Conservation (phyloP, 2,888 invertebrate genomes). For the Drosophila melanosoma region DNA sequence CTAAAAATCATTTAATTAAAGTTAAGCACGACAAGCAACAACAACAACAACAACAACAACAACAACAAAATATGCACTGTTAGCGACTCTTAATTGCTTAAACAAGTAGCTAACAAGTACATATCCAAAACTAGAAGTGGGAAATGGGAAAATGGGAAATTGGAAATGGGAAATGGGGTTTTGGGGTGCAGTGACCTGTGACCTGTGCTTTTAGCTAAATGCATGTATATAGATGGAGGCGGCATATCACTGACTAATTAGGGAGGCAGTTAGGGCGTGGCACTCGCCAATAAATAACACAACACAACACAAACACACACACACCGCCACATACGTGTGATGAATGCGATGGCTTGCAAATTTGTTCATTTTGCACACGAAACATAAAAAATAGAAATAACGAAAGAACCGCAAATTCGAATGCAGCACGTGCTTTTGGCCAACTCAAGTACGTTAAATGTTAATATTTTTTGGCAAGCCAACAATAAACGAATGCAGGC, state of each 20-base stretch:
- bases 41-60: too few relatives aligned
- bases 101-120: slow-evolving; percentile 75
- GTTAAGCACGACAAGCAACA: slow-evolving; percentile 44
- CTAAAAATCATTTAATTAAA: slow-evolving; percentile 79
- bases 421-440: slow-evolving; percentile 4
- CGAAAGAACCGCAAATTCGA: not conserved
- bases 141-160: not conserved
- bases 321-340: slow-evolving; percentile 7
- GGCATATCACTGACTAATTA: slow-evolving; percentile 55
- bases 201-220: slow-evolving; percentile 52
- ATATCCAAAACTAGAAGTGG: slow-evolving; percentile 24
- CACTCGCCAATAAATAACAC: not conserved
- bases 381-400: not conserved
- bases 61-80: too few relatives aligned
- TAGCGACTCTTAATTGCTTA: slow-evolving; percentile 75
- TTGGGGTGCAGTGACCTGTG: slow-evolving; percentile 62
- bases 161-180: not conserved
- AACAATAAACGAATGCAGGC: slow-evolving; percentile 35
- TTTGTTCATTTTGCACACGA: slow-evolving; percentile 3
- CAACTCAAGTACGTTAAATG: not conserved
- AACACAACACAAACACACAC: too few relatives aligned
- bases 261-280: slow-evolving; percentile 22
- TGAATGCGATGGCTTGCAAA: slow-evolving; percentile 16
- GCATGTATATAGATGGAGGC: slow-evolving; percentile 16
- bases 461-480: slow-evolving; percentile 11